Percentiles rank a stretch among this genome's conserved stretches.
Conservation (phyloP, 1,140 invertebrate genomes). For the Cryptotermes secundus region DNA sequence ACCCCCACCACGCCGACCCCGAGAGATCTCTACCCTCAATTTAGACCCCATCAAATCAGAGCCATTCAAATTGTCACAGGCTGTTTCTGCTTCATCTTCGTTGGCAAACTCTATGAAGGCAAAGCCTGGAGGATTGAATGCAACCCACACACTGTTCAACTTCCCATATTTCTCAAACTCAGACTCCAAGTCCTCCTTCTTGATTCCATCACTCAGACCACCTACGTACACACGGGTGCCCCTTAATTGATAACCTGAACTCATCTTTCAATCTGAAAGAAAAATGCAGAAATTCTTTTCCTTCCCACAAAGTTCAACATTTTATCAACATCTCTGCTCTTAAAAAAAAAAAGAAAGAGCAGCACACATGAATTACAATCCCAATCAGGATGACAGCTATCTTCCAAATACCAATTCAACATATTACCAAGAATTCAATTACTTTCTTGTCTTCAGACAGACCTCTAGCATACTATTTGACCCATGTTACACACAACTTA, state of each 20-base stretch:
- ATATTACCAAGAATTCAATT: too few species aligned
- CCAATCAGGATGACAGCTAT: too few species aligned
- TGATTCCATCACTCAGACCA: constrained; percentile 76
- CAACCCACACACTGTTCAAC: constrained; percentile 91
- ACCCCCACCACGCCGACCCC: constrained; percentile 61
- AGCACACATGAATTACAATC: background rate
- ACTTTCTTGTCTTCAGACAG: too few species aligned
- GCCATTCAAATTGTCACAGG: constrained; percentile 89
- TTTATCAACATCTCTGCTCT: background rate
- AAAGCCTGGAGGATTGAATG: constrained; percentile 93
- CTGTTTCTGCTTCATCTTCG: constrained; percentile 89
- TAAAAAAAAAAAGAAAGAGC: background rate
- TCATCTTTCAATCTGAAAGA: background rate
- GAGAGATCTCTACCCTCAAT: constrained; percentile 78
- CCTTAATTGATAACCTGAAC: constrained; percentile 41
- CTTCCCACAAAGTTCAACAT: background rate
- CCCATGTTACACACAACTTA: too few species aligned
- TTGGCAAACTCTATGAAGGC: constrained; percentile 99
- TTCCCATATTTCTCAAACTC: constrained; percentile 89
- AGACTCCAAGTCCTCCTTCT: constrained; percentile 84
- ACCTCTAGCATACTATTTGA: too few species aligned
- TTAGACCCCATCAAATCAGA: constrained; percentile 77
- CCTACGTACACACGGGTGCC: constrained; percentile 82
- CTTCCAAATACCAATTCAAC: too few species aligned
- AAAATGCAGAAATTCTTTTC: background rate